These are phyloP conservation scores for Chrysolina americana DNA, from an alignment of 2,888 invertebrate genomes.

Conservation along the genomic window DNA sequence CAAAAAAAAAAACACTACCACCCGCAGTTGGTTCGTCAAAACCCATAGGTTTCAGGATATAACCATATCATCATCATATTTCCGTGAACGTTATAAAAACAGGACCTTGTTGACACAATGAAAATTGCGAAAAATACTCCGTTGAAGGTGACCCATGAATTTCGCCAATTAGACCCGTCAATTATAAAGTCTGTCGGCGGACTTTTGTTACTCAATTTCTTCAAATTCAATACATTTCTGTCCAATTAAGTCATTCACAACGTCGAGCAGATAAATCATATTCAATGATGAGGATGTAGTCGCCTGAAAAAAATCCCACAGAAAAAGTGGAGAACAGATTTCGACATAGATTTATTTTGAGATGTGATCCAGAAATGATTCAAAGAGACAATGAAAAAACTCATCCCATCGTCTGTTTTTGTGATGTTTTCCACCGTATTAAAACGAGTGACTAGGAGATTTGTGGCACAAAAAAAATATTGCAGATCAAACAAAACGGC, in stretches of 20 bases:
- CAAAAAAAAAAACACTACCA: no score
- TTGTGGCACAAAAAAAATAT: not conserved
- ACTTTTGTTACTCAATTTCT: slow-evolving; percentile 12
- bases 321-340: not conserved
- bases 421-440: not conserved
- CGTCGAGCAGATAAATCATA: not conserved
- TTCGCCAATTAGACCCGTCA: not conserved
- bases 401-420: not conserved
- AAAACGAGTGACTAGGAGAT: not conserved
- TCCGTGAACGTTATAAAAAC: not conserved
- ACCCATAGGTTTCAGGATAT: not conserved
- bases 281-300: slow-evolving; percentile 1
- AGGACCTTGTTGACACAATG: not conserved
- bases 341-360: not conserved
- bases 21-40: no score
- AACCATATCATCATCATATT: not conserved
- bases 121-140: slow-evolving; percentile 13
- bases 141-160: not conserved
- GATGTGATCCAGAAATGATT: not conserved
- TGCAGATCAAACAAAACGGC: not conserved
- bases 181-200: not conserved
- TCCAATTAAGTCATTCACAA: slow-evolving; percentile 17
- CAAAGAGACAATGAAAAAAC: not conserved
- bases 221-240: not conserved
- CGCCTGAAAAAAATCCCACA: not conserved